A percentile compares a stretch with the other conserved stretches of the same genome.
These are phyloP conservation scores for Silurus glanis DNA, from an alignment of 2,113 vertebrate genomes.

Conservation along the genomic window DNA sequence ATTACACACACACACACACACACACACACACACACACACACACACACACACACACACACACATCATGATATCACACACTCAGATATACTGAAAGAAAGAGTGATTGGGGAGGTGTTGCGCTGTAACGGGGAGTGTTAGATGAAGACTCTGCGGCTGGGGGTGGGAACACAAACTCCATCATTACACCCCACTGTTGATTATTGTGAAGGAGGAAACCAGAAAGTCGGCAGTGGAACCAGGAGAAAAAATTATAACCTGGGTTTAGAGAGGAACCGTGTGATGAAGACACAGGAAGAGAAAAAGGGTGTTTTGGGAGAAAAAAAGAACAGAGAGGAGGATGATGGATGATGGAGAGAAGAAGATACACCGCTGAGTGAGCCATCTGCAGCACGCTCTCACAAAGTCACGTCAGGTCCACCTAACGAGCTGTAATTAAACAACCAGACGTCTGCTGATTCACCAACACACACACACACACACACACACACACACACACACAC, in stretches of 20 bases:
- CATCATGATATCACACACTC: neutral
- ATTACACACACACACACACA: neutral
- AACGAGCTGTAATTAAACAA: constrained; percentile 39
- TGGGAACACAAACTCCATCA: neutral
- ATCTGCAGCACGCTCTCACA: constrained; percentile 17
- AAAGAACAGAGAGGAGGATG: neutral
- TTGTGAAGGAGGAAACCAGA: neutral
- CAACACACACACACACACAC: neutral
- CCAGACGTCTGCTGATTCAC: constrained; percentile 17
- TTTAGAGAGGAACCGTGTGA: neutral
- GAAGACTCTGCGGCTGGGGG: neutral
- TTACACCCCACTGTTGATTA: neutral
- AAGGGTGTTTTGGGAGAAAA: neutral
- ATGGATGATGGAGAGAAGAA: constrained; percentile 10
- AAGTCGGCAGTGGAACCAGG: neutral
- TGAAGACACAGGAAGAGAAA: neutral
- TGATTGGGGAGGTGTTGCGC: neutral
- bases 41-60: neutral
- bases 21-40: neutral
- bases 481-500: no score
- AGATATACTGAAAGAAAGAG: neutral
- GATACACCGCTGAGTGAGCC: constrained; percentile 18
- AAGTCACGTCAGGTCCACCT: constrained; percentile 4
- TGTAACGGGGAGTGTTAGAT: neutral
- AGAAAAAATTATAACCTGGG: neutral